Evolutionary conservation across 1,140 invertebrate species (phyloP).

Genomic region (Saxidomus purpurata): DNA sequence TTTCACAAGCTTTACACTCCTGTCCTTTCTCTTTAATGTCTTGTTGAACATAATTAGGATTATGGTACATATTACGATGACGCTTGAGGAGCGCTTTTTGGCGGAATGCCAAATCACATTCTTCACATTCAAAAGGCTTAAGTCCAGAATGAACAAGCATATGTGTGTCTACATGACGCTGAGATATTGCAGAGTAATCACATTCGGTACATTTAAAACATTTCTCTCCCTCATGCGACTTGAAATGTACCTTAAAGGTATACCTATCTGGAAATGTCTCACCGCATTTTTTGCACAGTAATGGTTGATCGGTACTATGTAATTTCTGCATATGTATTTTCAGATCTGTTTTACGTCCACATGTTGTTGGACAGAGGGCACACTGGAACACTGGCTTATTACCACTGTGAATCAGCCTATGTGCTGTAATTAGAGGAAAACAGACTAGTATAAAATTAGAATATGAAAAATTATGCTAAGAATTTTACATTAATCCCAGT

Average conservation of each 20-base stretch:
- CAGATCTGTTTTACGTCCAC: conserved; percentile 98
- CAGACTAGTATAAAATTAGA: too few species aligned
- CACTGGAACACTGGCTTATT: conserved; percentile 98
- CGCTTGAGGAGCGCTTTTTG: conserved; percentile 97
- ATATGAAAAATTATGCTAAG: too few species aligned
- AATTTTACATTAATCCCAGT: too few species aligned
- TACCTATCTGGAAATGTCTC: conserved; percentile 96
- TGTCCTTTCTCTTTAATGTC: conserved; percentile 96
- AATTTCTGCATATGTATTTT: conserved; percentile 98
- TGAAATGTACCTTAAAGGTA: conserved; percentile 89
- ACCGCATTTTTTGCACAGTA: conserved; percentile 97
- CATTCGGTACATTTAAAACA: conserved; percentile 98
- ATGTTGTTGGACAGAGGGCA: conserved; percentile 97
- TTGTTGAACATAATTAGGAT: conserved; percentile 96
- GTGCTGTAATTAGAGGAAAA: conserved; percentile 87
- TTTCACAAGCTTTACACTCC: conserved; percentile 95
- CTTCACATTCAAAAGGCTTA: conserved; percentile 85
- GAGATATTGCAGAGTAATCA: conserved; percentile 97
- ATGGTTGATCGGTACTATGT: conserved; percentile 95
- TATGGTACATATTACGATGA: conserved; percentile 98
- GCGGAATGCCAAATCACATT: conserved; percentile 89
- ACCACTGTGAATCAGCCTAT: conserved; percentile 97
- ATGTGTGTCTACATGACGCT: conserved; percentile 97
- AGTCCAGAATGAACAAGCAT: conserved; percentile 93
- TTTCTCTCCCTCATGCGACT: conserved; percentile 98